Conservation (phyloP, 2,797 vertebrate species). For the Gallinago nigripennis region DNA sequence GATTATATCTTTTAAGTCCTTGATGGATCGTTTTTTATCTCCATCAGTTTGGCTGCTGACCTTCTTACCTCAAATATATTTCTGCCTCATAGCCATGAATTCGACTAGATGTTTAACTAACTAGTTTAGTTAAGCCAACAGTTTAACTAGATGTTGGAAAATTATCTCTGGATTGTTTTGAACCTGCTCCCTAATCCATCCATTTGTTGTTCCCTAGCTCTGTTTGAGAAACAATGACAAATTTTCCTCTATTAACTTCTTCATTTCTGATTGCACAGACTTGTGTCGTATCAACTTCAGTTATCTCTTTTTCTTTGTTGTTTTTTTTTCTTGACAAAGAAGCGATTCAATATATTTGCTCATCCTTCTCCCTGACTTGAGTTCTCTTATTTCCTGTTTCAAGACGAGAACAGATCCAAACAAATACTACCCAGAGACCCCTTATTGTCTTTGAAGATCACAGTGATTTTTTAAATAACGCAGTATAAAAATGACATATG, state of each 20-base stretch:
- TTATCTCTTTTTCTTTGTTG: not conserved
- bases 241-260: not conserved
- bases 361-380: not conserved
- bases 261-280: not conserved
- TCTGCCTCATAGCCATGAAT: not conserved
- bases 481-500: slow-evolving; percentile 14
- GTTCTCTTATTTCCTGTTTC: slow-evolving; percentile 33
- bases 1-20: not conserved
- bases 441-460: slow-evolving; percentile 27
- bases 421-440: slow-evolving; percentile 25
- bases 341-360: not conserved
- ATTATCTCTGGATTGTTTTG: not conserved
- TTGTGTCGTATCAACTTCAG: not conserved
- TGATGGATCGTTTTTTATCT: not conserved
- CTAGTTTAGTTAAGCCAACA: not conserved
- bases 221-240: not conserved
- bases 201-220: not conserved
- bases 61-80: not conserved
- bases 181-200: not conserved
- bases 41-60: not conserved
- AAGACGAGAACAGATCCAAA: slow-evolving; percentile 14
- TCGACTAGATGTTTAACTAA: not conserved
- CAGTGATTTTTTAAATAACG: not conserved
- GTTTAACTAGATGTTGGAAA: not conserved
- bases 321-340: not conserved